Percentiles rank a stretch among this genome's conserved stretches.
Conservation (phyloP, 2,797 vertebrate genomes). For the Meda fulgida region DNA sequence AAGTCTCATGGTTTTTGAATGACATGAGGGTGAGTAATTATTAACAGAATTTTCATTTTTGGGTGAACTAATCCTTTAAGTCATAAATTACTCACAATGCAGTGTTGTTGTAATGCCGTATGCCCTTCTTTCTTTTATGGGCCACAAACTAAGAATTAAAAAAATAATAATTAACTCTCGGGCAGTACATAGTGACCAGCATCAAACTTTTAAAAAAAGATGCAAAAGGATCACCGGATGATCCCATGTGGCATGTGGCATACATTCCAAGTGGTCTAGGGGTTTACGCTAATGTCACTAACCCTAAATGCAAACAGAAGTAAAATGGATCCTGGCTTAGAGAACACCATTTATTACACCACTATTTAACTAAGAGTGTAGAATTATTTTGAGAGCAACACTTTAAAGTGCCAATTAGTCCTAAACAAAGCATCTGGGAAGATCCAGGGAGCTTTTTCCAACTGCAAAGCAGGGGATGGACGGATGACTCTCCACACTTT, state of each 20-base stretch:
- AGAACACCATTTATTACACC: too few species aligned
- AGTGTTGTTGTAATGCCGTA: too few species aligned
- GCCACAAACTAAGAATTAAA: too few species aligned
- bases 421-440: slow-evolving; percentile 57
- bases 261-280: not conserved
- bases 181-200: not conserved
- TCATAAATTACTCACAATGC: too few species aligned
- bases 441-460: slow-evolving; percentile 51
- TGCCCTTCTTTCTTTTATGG: too few species aligned
- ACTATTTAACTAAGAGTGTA: not conserved
- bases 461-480: not conserved
- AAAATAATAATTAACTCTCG: too few species aligned
- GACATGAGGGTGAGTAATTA: too few species aligned
- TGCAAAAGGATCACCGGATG: not conserved
- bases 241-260: not conserved
- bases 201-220: not conserved
- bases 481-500: slow-evolving; percentile 44
- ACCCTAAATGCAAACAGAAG: not conserved
- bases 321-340: not conserved
- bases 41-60: too few species aligned
- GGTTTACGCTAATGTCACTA: not conserved
- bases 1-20: too few species aligned
- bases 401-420: slow-evolving; percentile 58
- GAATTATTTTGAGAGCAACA: not conserved
- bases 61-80: too few species aligned